Base-by-base conservation (phyloP, 2,113 vertebrate species). In the Gila orcuttii region DNA sequence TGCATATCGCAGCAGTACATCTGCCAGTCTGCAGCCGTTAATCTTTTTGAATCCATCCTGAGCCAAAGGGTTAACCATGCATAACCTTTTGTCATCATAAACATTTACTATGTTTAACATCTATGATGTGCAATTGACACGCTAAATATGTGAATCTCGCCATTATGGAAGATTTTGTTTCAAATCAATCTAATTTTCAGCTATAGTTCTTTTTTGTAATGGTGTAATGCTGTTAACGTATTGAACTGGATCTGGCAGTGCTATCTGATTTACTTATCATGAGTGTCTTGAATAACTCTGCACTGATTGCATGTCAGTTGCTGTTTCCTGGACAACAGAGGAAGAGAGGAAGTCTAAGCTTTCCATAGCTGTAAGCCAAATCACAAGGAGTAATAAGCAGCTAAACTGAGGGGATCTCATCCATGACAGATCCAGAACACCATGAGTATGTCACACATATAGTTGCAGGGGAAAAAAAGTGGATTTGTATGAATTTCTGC, bases 241-340 rank as follows among this genome's bases (percentile, higher is more conserved):
- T n/a, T 36, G 45, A 69, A 13, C 28, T 50, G 23, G n/a, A 42
- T 52, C 60, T 42, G 33, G 31, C 62, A 42, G 47, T 45, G 33
- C 33, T 17, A 85, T 42, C 76, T 31, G 47, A 85, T 52, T 57
- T 50, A 79, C 79, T 64, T 79, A 68, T 85, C 19, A 64, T 57
- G 12, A 69, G 59, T 28, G 3, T 55, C 33, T 77, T 79, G 45
- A 79, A 69, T 82, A 85, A 69, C 45, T 75, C 8, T 68, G 45
- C 21, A 36, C 39, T 78, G 39, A 82, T 47, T 71, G n/a, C 2
- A 71, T 79, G 84, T 79, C 33, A 79, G 60, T 71, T 19, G 8
- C 60, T 79, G 84, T 57, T 79, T 68, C 62, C 80, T 79, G 76
- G 62, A 79, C 76, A 66, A 79, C 62, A 85, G 23, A 71, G 42